These are phyloP conservation scores for Clarias macrocephalus DNA, from an alignment of 2,113 vertebrate species.

Conservation along the genomic window DNA sequence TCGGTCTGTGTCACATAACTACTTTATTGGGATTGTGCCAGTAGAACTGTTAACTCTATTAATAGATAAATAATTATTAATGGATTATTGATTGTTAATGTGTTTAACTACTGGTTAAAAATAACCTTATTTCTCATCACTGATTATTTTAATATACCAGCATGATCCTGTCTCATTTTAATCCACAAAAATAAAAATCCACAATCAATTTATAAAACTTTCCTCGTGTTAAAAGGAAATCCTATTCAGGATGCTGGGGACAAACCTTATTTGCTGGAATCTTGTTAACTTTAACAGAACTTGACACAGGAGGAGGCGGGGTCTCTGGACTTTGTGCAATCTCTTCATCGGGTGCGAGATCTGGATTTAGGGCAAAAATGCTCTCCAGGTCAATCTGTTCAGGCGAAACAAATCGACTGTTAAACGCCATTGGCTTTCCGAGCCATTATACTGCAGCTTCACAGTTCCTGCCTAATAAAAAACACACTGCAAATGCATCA, in stretches of 20 bases:
- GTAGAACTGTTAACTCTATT: too few species aligned
- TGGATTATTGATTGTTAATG: too few species aligned
- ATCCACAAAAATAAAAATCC: background rate
- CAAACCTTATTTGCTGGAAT: conserved; percentile 84
- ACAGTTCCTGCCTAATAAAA: background rate
- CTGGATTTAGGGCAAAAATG: conserved; percentile 92
- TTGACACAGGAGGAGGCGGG: conserved; percentile 77
- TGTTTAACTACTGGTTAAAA: too few species aligned
- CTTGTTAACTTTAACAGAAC: conserved; percentile 85
- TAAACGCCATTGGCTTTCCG: background rate
- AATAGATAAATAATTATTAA: too few species aligned
- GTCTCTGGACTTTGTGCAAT: conserved; percentile 83
- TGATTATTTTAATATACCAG: background rate
- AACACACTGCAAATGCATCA: background rate
- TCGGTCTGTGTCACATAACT: too few species aligned
- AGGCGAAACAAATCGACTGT: background rate
- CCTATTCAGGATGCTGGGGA: conserved; percentile 4
- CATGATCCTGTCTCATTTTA: background rate
- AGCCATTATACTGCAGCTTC: background rate
- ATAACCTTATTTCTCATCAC: background rate
- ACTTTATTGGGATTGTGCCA: too few species aligned
- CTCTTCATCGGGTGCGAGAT: conserved; percentile 89
- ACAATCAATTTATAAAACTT: background rate
- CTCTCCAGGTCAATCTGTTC: conserved; percentile 91
- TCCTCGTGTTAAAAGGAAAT: background rate